phyloP scores from a whole-genome alignment of 2,113 vertebrate genomes.

The Cygnus atratus region DNA sequence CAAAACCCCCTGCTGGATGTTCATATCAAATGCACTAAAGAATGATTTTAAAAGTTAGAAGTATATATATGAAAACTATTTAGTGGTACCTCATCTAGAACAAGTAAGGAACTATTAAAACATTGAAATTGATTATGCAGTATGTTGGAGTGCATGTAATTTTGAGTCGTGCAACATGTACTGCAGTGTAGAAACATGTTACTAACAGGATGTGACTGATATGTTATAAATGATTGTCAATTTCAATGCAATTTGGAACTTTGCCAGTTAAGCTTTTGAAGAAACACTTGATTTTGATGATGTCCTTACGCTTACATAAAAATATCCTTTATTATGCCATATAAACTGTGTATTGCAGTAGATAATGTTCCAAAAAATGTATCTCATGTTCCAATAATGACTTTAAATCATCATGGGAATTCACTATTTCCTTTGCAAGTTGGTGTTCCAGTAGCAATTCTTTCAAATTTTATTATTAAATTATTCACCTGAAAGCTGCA shows the following conservation, averaged over 20 bases:
- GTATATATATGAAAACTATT: background rate
- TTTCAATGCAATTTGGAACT: background rate
- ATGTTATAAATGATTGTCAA: background rate
- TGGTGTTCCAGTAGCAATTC: background rate
- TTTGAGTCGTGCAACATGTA: background rate
- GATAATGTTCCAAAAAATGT: background rate
- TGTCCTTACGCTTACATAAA: background rate
- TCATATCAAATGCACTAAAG: background rate
- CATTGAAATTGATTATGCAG: background rate
- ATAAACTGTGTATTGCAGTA: background rate
- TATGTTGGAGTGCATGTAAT: background rate
- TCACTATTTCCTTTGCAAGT: background rate
- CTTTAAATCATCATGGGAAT: background rate
- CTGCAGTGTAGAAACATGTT: background rate
- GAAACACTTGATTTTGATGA: slow-evolving; percentile 1
- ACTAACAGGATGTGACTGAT: background rate
- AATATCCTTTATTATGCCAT: background rate
- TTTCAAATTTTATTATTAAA: background rate
- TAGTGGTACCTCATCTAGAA: background rate
- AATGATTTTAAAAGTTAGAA: background rate
- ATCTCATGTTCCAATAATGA: background rate
- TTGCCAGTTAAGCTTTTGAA: background rate
- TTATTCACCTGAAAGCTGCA: background rate
- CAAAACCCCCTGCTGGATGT: background rate
- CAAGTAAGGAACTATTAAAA: background rate